Percentiles rank a stretch among this genome's conserved stretches.
phyloP scores from a whole-genome alignment of 2,888 invertebrate species.

The Deroplatys truncata region DNA sequence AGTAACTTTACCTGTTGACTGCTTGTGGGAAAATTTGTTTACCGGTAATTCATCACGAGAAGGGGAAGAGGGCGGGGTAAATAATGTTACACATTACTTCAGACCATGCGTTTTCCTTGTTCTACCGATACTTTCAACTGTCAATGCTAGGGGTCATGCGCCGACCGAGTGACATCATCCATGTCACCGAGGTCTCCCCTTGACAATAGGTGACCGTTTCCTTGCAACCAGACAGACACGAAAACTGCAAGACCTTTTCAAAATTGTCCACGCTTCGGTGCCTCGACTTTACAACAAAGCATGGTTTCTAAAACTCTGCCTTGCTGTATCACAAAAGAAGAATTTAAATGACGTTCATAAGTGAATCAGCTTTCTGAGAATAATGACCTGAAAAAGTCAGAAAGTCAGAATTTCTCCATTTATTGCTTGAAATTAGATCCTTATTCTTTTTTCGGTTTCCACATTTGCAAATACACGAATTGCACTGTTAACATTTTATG shows the following conservation, averaged over 20 bases:
- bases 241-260: neutral
- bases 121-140: neutral
- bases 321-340: too few relatives aligned
- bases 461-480: too few relatives aligned
- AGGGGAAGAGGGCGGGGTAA: neutral
- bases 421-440: too few relatives aligned
- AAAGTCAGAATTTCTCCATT: too few relatives aligned
- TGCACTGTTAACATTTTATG: too few relatives aligned
- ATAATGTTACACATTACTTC: constrained; percentile 4
- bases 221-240: neutral
- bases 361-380: too few relatives aligned
- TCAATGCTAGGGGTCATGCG: neutral
- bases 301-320: neutral
- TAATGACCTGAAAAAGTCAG: too few relatives aligned
- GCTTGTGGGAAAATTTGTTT: constrained; percentile 9
- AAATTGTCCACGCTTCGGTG: neutral
- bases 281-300: neutral
- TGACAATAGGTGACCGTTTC: neutral
- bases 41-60: constrained; percentile 8
- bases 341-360: too few relatives aligned
- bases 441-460: too few relatives aligned
- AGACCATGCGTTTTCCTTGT: neutral
- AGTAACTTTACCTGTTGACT: constrained; percentile 4
- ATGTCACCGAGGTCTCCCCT: neutral
- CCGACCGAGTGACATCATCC: neutral